Evolutionary conservation across 2,113 vertebrate genomes (phyloP), one percentile per base, ranked within the genome.

Genomic region (Callaeas wilsoni): DNA sequence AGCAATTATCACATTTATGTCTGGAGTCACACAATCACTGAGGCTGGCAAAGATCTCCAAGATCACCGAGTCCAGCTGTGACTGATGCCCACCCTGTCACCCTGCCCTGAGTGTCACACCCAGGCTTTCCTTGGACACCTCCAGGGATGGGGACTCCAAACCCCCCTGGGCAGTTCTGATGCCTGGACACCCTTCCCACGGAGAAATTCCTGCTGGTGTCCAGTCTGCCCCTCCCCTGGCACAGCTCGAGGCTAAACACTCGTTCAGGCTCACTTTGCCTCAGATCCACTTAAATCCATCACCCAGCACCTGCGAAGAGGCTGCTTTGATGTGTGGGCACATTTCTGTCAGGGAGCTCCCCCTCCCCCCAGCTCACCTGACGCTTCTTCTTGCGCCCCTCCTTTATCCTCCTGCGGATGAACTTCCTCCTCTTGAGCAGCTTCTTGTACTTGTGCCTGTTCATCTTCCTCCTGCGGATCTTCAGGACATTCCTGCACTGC

Each of bases 361-460:
- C 18, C 69, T 10, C 6, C 50, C 44, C 64, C 18, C n/a, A 55
- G 22, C 95, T 94, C 25, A 98, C 98, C 97, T 98, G 98, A 13
- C 99, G 99, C 42, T 19, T 98, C 74, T 55, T 98, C 70, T 97
- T 97, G 49, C 99, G 97, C 8, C 97, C 94, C 7, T 99, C 98
- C 49, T 96, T 78, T 17, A 99, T 90, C 75, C 89, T 98, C 78
- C 95, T 98, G 60, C 97, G 96, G 22, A 99, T 41, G 89, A 99
- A 99, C 70, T 98, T 99, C 1, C 98, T 99, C 33, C 98, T 96
- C 94, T 99, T 99, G 44, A 98, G 94, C 95, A 99, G 97, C 95
- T 99, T 99, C 84, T 94, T 99, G 97, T 98, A 99, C 89, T 99
- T 99, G 96, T 99, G 99, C 18, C 96, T 97, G 94, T 99, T 99